Percentiles rank a stretch among this genome's conserved stretches.
Conservation (phyloP, 2,797 vertebrate species). For the Lithobates sylvaticus region DNA sequence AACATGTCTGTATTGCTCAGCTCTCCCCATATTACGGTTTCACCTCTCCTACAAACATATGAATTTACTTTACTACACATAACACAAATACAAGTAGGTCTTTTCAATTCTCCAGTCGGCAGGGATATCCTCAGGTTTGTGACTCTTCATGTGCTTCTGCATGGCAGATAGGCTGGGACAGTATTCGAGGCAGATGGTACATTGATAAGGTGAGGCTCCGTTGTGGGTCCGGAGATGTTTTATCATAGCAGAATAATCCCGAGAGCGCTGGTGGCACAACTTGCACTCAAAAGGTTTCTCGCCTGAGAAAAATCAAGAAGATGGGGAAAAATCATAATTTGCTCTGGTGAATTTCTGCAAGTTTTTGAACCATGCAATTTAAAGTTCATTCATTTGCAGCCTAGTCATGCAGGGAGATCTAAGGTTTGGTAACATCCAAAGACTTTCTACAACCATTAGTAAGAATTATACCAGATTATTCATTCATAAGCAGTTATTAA, state of each 20-base stretch:
- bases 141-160: slow-evolving; percentile 99
- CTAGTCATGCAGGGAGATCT: no score
- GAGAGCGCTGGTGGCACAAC: slow-evolving; percentile 96
- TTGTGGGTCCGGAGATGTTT: slow-evolving; percentile 99
- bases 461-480: background rate
- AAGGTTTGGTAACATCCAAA: no score
- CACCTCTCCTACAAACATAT: slow-evolving; percentile 50
- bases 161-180: slow-evolving; percentile 98
- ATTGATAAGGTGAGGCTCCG: slow-evolving; percentile 97
- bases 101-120: slow-evolving; percentile 99
- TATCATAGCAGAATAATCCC: slow-evolving; percentile 99
- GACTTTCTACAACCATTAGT: no score
- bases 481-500: background rate
- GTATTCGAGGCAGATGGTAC: slow-evolving; percentile 98
- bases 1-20: slow-evolving; percentile 64
- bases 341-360: no score
- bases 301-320: slow-evolving; percentile 74
- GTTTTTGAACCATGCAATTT: background rate
- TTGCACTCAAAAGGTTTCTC: slow-evolving; percentile 99
- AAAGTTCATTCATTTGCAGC: no score
- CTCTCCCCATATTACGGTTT: slow-evolving; percentile 68
- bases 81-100: slow-evolving; percentile 98
- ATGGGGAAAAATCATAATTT: background rate
- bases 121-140: slow-evolving; percentile 97
- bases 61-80: slow-evolving; percentile 84